Evolutionary conservation across 23 tunicate genomes (phyloP), one percentile per base, ranked within the genome.

Genomic region (Oikopleura dioica): DNA sequence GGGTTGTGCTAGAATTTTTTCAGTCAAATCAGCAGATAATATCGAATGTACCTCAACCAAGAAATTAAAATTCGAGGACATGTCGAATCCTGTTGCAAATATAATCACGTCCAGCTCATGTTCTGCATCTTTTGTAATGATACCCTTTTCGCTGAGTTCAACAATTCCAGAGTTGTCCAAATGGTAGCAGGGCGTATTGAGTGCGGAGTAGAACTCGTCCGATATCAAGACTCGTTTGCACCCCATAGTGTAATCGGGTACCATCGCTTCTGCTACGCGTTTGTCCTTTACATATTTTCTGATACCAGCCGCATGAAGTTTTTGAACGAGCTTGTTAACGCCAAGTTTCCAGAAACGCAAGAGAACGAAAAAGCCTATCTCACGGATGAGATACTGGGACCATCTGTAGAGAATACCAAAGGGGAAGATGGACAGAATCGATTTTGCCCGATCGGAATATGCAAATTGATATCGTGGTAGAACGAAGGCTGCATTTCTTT

Each of bases 401-500:
- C 72, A 63, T 2, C 72, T 23, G 30, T 31, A 63, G 5, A 63
- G 16, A 28, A 63, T 63, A 31, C 72, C 72, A 28, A 63, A 63
- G 72, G 72, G 72, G 32, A 12, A 23, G 26, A 28, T 28, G 5
- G 72, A 23, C 72, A 63, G 16, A 2, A 63, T 4, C 29, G 32
- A 2, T 63, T 63, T 63, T 2, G 5, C 16, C 2, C 5, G 16
- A 2, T 63, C 72, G 26, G 72, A 63, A 63, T 12, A 63, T 23
- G 2, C 33, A 2, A 2, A 2, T 63, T 63, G 72, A 44, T 44
- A 9, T 9, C 55, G 29, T 24, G 72, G 72, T 2, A 63, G 2
- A 63, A 63, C 33, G 26, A 63, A 63, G 2, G 72, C 30, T 63
- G 72, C 72, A 24, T 23, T 63, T 63, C 72, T 23, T 63, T 63